phyloP scores from a whole-genome alignment of 2,888 invertebrate species.

The Melanostoma scalare region DNA sequence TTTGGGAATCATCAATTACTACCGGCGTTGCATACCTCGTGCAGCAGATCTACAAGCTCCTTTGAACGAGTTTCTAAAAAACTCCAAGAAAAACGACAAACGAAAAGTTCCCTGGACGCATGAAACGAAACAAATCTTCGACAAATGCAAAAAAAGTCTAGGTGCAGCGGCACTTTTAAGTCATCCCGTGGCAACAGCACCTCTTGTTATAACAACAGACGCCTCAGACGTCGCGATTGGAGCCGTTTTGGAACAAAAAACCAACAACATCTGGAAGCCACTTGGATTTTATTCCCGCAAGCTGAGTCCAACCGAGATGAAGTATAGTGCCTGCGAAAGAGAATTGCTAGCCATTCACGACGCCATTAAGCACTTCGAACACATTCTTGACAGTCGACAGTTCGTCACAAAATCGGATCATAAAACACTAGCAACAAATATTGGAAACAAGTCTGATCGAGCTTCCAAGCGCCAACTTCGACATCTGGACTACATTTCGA shows the following conservation, averaged over 20 bases:
- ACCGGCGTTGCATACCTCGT: constrained; percentile 23
- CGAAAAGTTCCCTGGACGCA: constrained; percentile 15
- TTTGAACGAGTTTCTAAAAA: constrained; percentile 17
- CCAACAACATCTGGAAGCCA: not conserved
- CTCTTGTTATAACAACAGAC: constrained; percentile 5
- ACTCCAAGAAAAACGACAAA: constrained; percentile 21
- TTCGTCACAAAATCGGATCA: not conserved
- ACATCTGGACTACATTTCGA: not conserved
- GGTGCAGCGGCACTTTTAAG: not conserved
- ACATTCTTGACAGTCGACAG: not conserved
- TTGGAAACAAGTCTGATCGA: constrained; percentile 9
- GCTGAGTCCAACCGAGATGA: too few relatives aligned
- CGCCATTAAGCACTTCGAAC: constrained; percentile 40
- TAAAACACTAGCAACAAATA: not conserved
- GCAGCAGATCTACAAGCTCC: constrained; percentile 28
- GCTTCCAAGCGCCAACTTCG: not conserved
- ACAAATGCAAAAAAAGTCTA: constrained; percentile 9
- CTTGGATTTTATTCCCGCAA: too few relatives aligned
- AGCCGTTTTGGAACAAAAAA: too few relatives aligned
- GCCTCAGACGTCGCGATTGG: constrained; percentile 3
- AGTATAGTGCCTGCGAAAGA: too few relatives aligned
- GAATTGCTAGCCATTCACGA: constrained; percentile 51
- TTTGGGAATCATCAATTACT: constrained; percentile 62
- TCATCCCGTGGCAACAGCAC: not conserved
- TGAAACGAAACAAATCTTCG: constrained; percentile 8